Evolutionary conservation across 2,797 vertebrate genomes (phyloP).

Genomic region (Lagorchestes hirsutus): DNA sequence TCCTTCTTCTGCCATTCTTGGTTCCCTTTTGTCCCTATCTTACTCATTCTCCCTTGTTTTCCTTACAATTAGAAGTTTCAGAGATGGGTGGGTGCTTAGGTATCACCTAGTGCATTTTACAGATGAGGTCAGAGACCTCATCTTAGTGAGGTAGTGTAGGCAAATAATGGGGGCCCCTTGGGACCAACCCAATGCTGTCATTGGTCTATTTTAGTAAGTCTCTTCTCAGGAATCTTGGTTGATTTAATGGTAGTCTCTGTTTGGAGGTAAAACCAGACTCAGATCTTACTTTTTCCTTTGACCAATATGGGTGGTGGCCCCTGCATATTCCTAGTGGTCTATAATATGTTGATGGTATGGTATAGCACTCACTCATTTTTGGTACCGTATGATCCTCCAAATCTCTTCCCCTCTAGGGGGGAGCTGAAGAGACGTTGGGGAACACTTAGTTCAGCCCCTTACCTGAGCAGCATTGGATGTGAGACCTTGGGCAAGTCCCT

Average conservation of each 20-base stretch:
- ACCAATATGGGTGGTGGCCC: neutral
- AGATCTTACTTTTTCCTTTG: neutral
- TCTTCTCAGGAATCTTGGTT: neutral
- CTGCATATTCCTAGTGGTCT: neutral
- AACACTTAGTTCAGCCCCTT: neutral
- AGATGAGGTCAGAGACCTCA: neutral
- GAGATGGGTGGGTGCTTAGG: neutral
- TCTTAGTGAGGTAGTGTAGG: neutral
- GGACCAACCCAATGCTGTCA: too few relatives aligned
- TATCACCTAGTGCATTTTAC: neutral
- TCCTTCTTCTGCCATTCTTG: too few relatives aligned
- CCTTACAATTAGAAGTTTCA: neutral
- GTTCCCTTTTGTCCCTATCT: neutral
- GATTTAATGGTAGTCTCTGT: neutral
- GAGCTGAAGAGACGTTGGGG: neutral
- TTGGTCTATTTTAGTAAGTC: neutral
- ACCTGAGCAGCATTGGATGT: neutral
- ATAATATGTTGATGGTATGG: neutral
- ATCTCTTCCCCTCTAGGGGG: neutral
- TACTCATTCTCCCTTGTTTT: neutral
- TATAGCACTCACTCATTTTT: neutral
- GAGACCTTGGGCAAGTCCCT: neutral
- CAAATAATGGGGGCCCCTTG: neutral
- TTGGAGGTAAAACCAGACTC: neutral
- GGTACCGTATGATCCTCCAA: neutral